These are phyloP conservation scores for Notolabrus celidotus DNA, from an alignment of 2,797 vertebrate genomes.

Conservation along the genomic window DNA sequence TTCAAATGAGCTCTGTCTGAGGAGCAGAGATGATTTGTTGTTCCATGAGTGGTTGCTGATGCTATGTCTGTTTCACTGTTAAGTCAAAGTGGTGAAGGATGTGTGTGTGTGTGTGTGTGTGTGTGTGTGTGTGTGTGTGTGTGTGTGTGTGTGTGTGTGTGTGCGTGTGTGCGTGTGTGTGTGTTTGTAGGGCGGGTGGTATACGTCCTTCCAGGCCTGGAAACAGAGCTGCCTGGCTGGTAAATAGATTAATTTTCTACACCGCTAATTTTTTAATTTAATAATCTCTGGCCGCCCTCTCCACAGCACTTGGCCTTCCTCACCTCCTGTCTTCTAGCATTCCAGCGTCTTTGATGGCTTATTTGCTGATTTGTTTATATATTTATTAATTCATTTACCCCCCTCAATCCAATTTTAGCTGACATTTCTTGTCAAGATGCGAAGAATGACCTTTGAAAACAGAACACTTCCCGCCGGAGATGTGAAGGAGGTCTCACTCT, in stretches of 20 bases:
- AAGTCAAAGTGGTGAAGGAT: slow-evolving; percentile 5
- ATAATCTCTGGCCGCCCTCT: slow-evolving; percentile 54
- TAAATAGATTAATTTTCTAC: slow-evolving; percentile 68
- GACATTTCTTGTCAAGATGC: slow-evolving; percentile 93
- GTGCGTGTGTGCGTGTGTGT: slow-evolving; percentile 5
- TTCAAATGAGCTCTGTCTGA: slow-evolving; percentile 68
- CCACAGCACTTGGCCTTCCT: slow-evolving; percentile 47
- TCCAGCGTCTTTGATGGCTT: slow-evolving; percentile 72
- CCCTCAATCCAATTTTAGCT: slow-evolving; percentile 91
- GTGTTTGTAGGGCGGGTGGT: background rate
- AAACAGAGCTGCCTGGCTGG: slow-evolving; percentile 44
- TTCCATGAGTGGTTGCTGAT: slow-evolving; percentile 28
- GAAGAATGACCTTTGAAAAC: slow-evolving; percentile 93
- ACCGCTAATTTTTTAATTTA: slow-evolving; percentile 65
- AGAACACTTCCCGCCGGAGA: slow-evolving; percentile 84
- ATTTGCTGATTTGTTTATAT: slow-evolving; percentile 81
- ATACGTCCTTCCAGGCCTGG: slow-evolving; percentile 34
- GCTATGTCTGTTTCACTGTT: slow-evolving; percentile 26
- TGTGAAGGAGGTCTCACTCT: slow-evolving; percentile 67
- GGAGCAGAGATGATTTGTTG: slow-evolving; percentile 48
- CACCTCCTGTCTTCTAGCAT: slow-evolving; percentile 71
- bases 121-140: slow-evolving; percentile 1
- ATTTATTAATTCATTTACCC: slow-evolving; percentile 78
- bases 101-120: slow-evolving; percentile 1
- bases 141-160: background rate